A percentile compares a stretch with the other conserved stretches of the same genome.
These are phyloP conservation scores for Gnatocerus cornutus DNA, from an alignment of 2,888 invertebrate genomes.

Conservation along the genomic window DNA sequence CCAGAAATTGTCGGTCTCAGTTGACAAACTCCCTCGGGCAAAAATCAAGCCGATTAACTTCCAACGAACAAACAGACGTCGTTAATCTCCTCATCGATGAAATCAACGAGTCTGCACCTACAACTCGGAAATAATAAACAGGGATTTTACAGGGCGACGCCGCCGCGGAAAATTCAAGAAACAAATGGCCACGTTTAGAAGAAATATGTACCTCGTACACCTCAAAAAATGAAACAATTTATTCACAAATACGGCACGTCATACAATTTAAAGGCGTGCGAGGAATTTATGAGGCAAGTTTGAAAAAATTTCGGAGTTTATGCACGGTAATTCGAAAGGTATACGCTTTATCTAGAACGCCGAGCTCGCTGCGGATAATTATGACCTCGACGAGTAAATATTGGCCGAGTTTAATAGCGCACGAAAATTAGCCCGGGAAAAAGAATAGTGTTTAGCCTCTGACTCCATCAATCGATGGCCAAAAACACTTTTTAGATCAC, in stretches of 20 bases:
- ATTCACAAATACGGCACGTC: conserved; percentile 45
- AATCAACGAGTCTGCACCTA: conserved; percentile 17
- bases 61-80: conserved; percentile 8
- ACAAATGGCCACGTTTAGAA: conserved; percentile 50
- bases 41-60: conserved; percentile 23
- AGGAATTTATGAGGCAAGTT: conserved; percentile 39
- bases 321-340: conserved; percentile 21
- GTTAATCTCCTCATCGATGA: conserved; percentile 4
- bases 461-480: too few species aligned
- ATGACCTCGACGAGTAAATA: conserved; percentile 1
- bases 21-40: conserved; percentile 20
- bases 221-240: conserved; percentile 54
- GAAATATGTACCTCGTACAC: conserved; percentile 51
- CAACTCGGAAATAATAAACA: conserved; percentile 43
- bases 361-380: neutral
- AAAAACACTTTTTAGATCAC: too few species aligned
- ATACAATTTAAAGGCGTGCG: conserved; percentile 43
- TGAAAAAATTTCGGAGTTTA: conserved; percentile 20
- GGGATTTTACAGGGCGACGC: conserved; percentile 29
- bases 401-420: conserved; percentile 7
- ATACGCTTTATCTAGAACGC: conserved; percentile 6
- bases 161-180: conserved; percentile 40
- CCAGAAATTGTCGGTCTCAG: conserved; percentile 19
- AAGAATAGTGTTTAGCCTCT: neutral
- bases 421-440: neutral